These are phyloP conservation scores for Eupsittula cactorum DNA, from an alignment of 2,113 vertebrate species.

Conservation along the genomic window DNA sequence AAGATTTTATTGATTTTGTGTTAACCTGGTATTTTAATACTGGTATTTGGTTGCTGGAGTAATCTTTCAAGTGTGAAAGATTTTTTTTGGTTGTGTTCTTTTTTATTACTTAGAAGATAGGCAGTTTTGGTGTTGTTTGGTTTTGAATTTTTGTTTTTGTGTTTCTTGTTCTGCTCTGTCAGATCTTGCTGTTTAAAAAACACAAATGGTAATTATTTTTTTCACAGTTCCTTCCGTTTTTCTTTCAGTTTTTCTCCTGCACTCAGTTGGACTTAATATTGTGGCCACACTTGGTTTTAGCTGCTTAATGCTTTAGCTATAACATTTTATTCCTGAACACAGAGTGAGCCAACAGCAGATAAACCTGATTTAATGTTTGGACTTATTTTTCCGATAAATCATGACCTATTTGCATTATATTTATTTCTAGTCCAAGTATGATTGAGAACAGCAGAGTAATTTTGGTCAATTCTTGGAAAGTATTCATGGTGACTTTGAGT, in stretches of 20 bases:
- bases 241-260: not conserved
- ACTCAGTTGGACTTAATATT: not conserved
- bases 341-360: not conserved
- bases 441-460: not conserved
- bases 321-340: not conserved
- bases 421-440: not conserved
- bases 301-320: not conserved
- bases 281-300: not conserved
- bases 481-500: not conserved
- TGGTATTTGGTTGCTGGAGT: not conserved
- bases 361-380: not conserved
- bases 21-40: conserved; percentile 18
- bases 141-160: not conserved
- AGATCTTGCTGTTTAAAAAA: not conserved
- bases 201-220: not conserved
- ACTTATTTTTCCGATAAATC: not conserved
- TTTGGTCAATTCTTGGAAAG: not conserved
- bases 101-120: not conserved
- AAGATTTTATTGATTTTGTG: conserved; percentile 25
- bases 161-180: not conserved
- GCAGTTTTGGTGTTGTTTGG: not conserved
- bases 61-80: not conserved
- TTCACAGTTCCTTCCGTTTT: not conserved
- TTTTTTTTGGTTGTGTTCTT: not conserved
- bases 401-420: not conserved